Conservation (phyloP, 2,888 invertebrate species). For the Oasisia sp. region DNA sequence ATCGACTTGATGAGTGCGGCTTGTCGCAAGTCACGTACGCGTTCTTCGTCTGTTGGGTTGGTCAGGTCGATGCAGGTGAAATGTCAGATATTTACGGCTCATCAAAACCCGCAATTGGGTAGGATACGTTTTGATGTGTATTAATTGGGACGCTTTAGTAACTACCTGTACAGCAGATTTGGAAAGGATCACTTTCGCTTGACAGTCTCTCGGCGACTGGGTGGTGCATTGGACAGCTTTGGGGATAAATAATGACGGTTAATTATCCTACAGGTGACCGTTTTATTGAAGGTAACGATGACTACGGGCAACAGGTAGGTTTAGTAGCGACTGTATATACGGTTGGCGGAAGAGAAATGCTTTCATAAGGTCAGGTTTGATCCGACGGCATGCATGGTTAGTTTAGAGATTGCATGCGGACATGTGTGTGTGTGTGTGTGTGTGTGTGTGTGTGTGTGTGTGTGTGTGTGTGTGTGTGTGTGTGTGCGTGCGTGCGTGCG, state of each 20-base stretch:
- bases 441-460: background rate
- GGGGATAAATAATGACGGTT: background rate
- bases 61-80: background rate
- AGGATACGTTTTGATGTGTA: background rate
- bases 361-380: background rate
- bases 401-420: background rate
- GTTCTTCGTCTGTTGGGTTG: background rate
- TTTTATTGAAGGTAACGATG: too few relatives aligned
- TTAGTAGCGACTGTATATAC: background rate
- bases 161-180: background rate
- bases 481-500: too few relatives aligned
- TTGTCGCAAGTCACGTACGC: background rate
- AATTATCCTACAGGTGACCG: background rate
- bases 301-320: background rate
- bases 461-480: too few relatives aligned
- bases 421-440: background rate
- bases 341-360: background rate
- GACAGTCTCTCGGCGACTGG: background rate
- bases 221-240: background rate
- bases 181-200: background rate
- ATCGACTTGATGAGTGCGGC: background rate
- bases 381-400: background rate
- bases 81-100: background rate
- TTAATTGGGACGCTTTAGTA: background rate
- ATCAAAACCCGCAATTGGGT: background rate